These are phyloP conservation scores for Diadegma fenestrale DNA, from an alignment of 2,888 invertebrate genomes.

Conservation along the genomic window DNA sequence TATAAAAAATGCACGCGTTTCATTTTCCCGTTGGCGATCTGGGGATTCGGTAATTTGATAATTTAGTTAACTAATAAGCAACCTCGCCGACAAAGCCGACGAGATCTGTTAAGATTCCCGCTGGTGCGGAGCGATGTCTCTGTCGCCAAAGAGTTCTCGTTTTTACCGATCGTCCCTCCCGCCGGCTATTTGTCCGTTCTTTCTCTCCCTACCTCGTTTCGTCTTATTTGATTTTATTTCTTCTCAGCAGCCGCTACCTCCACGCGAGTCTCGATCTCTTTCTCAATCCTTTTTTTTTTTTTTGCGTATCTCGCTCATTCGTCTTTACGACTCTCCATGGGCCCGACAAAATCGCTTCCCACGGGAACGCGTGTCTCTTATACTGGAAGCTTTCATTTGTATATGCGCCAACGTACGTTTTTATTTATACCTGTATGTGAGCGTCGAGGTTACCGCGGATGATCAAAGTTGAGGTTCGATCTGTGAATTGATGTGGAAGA, in stretches of 20 bases:
- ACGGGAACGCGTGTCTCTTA: constrained; percentile 73
- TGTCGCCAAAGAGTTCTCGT: constrained; percentile 74
- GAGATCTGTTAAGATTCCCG: constrained; percentile 75
- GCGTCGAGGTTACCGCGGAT: constrained; percentile 53
- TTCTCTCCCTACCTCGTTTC: constrained; percentile 70
- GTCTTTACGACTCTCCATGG: constrained; percentile 78
- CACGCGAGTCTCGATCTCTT: constrained; percentile 61
- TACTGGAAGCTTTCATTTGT: constrained; percentile 22
- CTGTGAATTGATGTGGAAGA: constrained; percentile 60
- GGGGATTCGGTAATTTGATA: constrained; percentile 84
- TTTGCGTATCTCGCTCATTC: constrained; percentile 75
- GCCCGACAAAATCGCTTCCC: constrained; percentile 76
- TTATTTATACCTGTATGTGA: constrained; percentile 7
- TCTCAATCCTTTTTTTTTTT: constrained; percentile 68
- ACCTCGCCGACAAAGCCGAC: constrained; percentile 83
- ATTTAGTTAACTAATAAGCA: constrained; percentile 85
- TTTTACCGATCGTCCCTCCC: constrained; percentile 71
- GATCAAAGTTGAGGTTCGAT: constrained; percentile 67
- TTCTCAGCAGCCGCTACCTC: constrained; percentile 60
- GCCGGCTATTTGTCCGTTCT: constrained; percentile 74
- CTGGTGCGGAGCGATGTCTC: constrained; percentile 72
- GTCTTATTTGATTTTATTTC: constrained; percentile 76
- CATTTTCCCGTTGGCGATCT: not conserved
- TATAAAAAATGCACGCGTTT: not conserved
- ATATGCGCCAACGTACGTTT: constrained; percentile 3